Evolutionary conservation across 2,113 vertebrate genomes (phyloP).

Genomic region (Aleadryas rufinucha): DNA sequence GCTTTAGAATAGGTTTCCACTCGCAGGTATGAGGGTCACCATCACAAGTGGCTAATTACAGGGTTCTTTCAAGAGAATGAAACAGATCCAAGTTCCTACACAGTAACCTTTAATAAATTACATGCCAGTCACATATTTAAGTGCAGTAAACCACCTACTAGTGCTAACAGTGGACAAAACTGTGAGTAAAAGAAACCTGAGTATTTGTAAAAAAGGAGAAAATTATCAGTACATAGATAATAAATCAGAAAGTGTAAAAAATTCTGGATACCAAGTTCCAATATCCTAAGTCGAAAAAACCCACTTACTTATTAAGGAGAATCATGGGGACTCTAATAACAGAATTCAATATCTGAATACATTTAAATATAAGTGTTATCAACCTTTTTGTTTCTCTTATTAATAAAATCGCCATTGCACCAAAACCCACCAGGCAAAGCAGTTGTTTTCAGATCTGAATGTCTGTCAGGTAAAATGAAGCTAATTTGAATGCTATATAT

Average conservation of each 20-base stretch:
- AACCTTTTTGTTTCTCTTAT: not conserved
- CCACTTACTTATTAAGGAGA: not conserved
- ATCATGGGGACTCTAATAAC: not conserved
- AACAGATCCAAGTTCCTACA: not conserved
- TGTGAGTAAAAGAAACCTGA: not conserved
- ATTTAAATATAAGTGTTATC: not conserved
- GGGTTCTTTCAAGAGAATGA: not conserved
- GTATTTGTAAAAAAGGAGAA: not conserved
- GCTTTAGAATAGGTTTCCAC: not conserved
- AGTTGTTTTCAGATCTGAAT: not conserved
- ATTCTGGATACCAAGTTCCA: not conserved
- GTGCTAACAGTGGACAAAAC: not conserved
- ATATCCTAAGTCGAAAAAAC: not conserved
- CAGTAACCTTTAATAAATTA: not conserved
- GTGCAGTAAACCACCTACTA: not conserved
- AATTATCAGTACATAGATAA: not conserved
- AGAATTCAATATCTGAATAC: not conserved
- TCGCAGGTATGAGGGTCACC: not conserved
- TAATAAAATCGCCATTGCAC: not conserved
- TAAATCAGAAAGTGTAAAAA: not conserved
- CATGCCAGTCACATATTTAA: not conserved
- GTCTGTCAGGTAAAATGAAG: not conserved
- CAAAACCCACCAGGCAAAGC: not conserved
- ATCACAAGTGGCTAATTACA: not conserved
- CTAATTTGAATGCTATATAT: not conserved